Evolutionary conservation across 2,113 vertebrate genomes (phyloP).

Genomic region (Pipra filicauda): DNA sequence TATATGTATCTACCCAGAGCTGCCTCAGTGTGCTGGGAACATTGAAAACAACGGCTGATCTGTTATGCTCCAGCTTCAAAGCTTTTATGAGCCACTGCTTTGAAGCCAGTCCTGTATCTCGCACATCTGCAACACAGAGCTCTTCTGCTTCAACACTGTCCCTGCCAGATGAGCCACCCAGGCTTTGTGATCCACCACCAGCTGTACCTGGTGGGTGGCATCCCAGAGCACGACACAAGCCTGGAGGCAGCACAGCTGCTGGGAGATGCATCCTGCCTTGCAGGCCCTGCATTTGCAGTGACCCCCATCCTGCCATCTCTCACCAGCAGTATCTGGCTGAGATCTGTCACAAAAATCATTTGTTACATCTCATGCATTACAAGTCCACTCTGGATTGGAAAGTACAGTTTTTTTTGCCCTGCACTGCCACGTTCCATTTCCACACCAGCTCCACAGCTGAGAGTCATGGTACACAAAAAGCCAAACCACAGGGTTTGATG

Average conservation of each 20-base stretch:
- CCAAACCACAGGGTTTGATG: background rate
- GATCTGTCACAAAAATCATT: background rate
- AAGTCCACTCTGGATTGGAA: background rate
- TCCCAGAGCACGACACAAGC: background rate
- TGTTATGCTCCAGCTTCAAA: background rate
- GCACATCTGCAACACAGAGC: constrained; percentile 43
- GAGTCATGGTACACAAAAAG: background rate
- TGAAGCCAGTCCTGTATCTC: background rate
- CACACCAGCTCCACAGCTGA: background rate
- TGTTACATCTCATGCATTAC: background rate
- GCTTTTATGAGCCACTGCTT: background rate
- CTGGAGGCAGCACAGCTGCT: background rate
- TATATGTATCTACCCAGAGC: background rate
- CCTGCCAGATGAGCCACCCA: background rate
- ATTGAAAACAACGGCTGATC: background rate
- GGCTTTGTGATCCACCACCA: background rate
- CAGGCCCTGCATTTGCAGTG: background rate
- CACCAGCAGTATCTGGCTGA: background rate
- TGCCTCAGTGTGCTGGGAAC: background rate
- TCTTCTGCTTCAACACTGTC: background rate
- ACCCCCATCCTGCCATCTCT: background rate
- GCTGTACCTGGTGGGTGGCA: background rate
- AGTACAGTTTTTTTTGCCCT: background rate
- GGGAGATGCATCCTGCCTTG: background rate
- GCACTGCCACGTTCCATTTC: background rate